Conservation (phyloP, 2,113 vertebrate genomes). For the Hipposideros armiger region DNA sequence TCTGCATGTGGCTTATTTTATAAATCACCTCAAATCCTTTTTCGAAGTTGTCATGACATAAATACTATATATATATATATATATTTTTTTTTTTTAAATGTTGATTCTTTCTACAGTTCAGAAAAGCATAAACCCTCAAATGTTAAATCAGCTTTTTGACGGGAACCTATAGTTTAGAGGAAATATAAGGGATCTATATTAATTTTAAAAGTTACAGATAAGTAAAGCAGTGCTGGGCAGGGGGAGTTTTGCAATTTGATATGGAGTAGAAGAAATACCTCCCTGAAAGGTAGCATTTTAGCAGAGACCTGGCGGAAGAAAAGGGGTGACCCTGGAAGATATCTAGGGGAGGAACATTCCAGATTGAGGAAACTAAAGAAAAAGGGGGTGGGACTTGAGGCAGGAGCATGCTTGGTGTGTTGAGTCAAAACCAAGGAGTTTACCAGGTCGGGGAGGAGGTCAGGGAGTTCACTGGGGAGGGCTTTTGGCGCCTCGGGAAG, state of each 20-base stretch:
- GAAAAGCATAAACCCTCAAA: neutral
- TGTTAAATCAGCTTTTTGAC: slow-evolving; percentile 1
- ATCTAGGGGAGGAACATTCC: neutral
- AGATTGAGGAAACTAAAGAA: neutral
- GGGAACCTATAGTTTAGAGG: neutral
- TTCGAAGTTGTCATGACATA: neutral
- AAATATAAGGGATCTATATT: neutral
- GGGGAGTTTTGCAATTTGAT: neutral
- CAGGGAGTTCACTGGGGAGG: neutral
- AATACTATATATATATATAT: neutral
- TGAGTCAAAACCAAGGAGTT: neutral
- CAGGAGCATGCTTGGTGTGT: neutral
- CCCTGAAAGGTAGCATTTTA: neutral
- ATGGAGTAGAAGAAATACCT: neutral
- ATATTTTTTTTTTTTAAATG: neutral
- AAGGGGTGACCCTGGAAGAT: neutral
- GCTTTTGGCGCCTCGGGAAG: neutral
- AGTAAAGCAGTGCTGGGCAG: neutral
- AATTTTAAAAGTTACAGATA: neutral
- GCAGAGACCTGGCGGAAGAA: neutral
- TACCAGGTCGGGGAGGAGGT: neutral
- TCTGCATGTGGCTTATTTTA: neutral
- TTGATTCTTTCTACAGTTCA: neutral
- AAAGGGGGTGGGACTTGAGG: neutral
- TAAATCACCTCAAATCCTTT: neutral